A percentile compares a stretch with the other conserved stretches of the same genome.
These are phyloP conservation scores for Gorsachius goisagi DNA, from an alignment of 2,113 vertebrate species.

Conservation along the genomic window DNA sequence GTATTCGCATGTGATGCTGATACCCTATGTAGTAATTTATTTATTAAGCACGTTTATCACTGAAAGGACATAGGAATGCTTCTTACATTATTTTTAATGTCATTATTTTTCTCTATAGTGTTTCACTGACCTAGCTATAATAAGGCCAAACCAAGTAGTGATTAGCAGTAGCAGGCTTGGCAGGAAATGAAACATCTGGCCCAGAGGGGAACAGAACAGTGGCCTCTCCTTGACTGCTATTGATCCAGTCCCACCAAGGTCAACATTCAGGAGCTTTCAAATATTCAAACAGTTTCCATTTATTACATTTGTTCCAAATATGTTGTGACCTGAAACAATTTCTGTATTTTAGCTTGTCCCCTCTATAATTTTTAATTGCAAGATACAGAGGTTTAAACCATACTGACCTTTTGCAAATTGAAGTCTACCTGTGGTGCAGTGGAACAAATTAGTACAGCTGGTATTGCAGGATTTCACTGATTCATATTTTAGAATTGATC, in stretches of 20 bases:
- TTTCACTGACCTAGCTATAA: neutral
- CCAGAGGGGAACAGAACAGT: neutral
- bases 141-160: neutral
- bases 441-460: neutral
- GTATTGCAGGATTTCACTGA: neutral
- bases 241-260: slow-evolving; percentile 7
- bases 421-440: neutral
- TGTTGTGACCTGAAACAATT: neutral
- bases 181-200: neutral
- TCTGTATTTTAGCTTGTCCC: neutral
- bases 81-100: neutral
- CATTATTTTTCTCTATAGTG: neutral
- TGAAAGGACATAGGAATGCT: neutral
- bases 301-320: neutral
- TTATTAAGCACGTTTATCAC: neutral
- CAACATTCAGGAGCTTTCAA: neutral
- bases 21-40: neutral
- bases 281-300: neutral
- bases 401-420: neutral
- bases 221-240: slow-evolving; percentile 19
- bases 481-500: neutral
- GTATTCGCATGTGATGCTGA: neutral
- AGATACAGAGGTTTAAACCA: neutral
- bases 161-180: neutral
- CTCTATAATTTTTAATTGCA: neutral